Base-by-base conservation (phyloP, 2,797 vertebrate genomes). In the Anguilla obscura region DNA sequence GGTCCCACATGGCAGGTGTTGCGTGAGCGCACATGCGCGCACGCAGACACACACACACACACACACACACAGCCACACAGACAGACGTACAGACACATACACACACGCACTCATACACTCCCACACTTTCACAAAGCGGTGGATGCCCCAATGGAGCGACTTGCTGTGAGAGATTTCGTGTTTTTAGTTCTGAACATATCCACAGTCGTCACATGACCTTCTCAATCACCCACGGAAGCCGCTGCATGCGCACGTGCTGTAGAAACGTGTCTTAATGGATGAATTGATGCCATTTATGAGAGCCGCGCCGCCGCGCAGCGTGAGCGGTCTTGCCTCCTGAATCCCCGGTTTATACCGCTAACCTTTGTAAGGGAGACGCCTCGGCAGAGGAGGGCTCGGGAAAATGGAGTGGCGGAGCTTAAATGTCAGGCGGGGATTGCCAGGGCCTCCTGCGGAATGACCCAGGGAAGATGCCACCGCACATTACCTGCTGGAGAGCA, bases 371-470 rank as follows among this genome's bases (percentile, higher is more conserved):
- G 21, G n/a, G 50, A 84, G 83, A 18, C 27, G 52, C 27, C n/a
- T 30, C n/a, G 50, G 18, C 24, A 83, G 54, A 60, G 40, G 18
- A 30, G 21, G 7, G 30, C 21, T 33, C 52, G 1, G 16, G 5
- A 74, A 54, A 16, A 74, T 86, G 33, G 12, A 63, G 36, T 60
- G 1, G 1, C 21, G 16, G 87, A 50, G 33, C 14, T n/a, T 76
- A 79, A 88, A 88, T 85, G 87, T 88, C 84, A 60, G 83, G 63
- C 52, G 86, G 30, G 24, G 33, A 21, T 54, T 21, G 63, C 12
- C 12, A 0, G 30, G 87, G 36, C 30, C 60, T 36, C 63, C 87
- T 85, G 87, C 30, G 21, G 86, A 27, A n/a, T 30, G 45, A 50
- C 36, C 45, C 52, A 48, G 76, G 76, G 21, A 36, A 83, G 56